Conservation (phyloP, 2,888 invertebrate species). For the Apamea crenata region DNA sequence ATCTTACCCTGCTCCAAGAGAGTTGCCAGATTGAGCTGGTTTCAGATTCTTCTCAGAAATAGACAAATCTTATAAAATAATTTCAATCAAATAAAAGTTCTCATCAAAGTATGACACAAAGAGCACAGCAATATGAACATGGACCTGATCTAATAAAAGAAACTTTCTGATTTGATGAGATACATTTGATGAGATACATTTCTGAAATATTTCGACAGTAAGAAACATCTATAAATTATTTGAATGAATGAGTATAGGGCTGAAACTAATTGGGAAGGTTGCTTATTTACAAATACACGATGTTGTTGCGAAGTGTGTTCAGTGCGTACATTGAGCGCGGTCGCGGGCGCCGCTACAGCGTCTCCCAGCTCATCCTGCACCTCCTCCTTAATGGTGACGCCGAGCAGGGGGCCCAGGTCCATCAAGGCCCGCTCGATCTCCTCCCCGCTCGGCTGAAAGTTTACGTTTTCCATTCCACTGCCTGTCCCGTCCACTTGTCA, state of each 20-base stretch:
- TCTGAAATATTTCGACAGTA: background rate
- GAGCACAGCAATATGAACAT: background rate
- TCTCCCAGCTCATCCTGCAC: conserved; percentile 82
- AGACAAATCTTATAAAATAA: background rate
- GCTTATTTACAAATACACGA: conserved; percentile 55
- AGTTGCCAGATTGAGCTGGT: background rate
- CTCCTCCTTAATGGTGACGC: conserved; percentile 88
- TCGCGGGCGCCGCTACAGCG: conserved; percentile 66
- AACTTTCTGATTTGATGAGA: background rate
- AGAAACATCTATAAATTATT: background rate
- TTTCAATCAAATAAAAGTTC: background rate
- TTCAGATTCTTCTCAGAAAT: background rate
- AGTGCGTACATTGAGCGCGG: conserved; percentile 77
- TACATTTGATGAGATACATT: background rate
- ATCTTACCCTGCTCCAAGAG: background rate
- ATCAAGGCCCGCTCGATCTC: conserved; percentile 88
- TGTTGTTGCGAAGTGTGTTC: conserved; percentile 24
- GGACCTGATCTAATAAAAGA: too few relatives aligned
- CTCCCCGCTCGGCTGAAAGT: conserved; percentile 84
- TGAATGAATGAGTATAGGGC: background rate
- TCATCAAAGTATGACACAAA: background rate
- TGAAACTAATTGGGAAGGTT: background rate
- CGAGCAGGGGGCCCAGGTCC: conserved; percentile 87
- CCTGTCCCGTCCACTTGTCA: conserved; percentile 66
- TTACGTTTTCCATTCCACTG: conserved; percentile 83